Percentiles rank a stretch among this genome's conserved stretches.
Conservation (phyloP, 2,797 vertebrate genomes). For the Peromyscus attwateri region DNA sequence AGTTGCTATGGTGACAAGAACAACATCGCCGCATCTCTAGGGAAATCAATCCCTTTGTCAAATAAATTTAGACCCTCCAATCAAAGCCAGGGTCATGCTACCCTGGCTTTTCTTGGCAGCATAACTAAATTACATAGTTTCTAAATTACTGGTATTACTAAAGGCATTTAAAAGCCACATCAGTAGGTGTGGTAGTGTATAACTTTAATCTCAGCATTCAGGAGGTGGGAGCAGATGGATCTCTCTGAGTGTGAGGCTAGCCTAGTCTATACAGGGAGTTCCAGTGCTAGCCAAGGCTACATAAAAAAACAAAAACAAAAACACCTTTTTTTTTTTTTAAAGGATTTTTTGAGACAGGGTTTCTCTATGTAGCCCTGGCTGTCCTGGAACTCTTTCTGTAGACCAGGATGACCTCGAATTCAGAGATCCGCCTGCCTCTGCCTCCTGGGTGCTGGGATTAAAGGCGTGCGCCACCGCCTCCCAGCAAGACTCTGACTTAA, state of each 20-base stretch:
- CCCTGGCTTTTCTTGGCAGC: neutral
- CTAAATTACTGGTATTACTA: neutral
- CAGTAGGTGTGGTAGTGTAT: neutral
- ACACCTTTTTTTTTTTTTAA: neutral
- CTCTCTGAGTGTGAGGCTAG: neutral
- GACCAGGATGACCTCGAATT: too few species aligned
- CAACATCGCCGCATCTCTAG: neutral
- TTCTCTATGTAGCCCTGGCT: too few species aligned
- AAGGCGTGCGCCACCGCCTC: neutral
- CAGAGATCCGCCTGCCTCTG: too few species aligned
- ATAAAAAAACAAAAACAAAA: neutral
- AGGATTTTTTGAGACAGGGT: too few species aligned
- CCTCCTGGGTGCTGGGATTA: too few species aligned
- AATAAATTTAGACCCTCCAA: neutral
- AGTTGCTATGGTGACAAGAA: neutral
- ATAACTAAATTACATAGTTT: neutral
- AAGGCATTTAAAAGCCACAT: neutral
- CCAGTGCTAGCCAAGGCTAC: neutral
- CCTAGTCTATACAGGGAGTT: neutral
- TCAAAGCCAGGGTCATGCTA: neutral
- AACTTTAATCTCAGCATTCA: neutral
- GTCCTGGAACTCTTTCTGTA: too few species aligned
- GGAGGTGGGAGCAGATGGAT: too few species aligned
- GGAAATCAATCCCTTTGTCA: slow-evolving; percentile 31
- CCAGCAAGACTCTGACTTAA: neutral